Percentiles rank a stretch among this genome's conserved stretches.
Evolutionary conservation across 1,140 invertebrate species (phyloP).

Genomic region (Eupeodes corollae): DNA sequence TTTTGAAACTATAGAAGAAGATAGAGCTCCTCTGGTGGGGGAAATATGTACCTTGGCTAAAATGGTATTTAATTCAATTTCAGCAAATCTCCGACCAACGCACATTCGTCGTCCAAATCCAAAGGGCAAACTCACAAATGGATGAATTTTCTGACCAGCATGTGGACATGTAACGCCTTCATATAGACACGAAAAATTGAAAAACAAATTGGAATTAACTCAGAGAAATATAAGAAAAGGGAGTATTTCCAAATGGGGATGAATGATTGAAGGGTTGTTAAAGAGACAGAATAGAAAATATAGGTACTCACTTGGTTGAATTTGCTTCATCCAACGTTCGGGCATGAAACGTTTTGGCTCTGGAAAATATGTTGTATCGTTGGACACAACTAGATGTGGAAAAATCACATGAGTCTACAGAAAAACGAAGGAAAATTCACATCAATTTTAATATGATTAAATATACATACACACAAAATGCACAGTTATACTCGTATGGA

Average conservation of each 20-base stretch:
- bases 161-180: constrained; percentile 17
- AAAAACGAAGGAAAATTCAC: constrained; percentile 14
- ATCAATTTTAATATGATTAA: neutral
- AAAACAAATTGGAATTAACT: constrained; percentile 2
- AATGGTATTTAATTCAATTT: constrained; percentile 64
- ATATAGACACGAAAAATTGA: neutral
- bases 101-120: constrained; percentile 74
- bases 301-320: constrained; percentile 2
- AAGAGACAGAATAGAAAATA: neutral
- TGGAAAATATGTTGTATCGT: constrained; percentile 59
- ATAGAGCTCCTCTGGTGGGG: neutral
- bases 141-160: constrained; percentile 44
- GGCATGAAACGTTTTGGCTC: constrained; percentile 55
- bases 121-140: constrained; percentile 69
- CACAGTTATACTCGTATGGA: no score
- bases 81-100: constrained; percentile 67
- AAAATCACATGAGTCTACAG: constrained; percentile 72
- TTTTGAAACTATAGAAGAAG: neutral
- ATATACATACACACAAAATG: no score
- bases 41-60: constrained; percentile 40
- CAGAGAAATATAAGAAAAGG: neutral
- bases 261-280: neutral
- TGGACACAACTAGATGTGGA: constrained; percentile 69
- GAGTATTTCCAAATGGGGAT: neutral
- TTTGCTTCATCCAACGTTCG: constrained; percentile 59